Percentiles rank a stretch among this genome's conserved stretches.
phyloP scores from a whole-genome alignment of 1,140 invertebrate genomes.

The Ephestia elutella region DNA sequence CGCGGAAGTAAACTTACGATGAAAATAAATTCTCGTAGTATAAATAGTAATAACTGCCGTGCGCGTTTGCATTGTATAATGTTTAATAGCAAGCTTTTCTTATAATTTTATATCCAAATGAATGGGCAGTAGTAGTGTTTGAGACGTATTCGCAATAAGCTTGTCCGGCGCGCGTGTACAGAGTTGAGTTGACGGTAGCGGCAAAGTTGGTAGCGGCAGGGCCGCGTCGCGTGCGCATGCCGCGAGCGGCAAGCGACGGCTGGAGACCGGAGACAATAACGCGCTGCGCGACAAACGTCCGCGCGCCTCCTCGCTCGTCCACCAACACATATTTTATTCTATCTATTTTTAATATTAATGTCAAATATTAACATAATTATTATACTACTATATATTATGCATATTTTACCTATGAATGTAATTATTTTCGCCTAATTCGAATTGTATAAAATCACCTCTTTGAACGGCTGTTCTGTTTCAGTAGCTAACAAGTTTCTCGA shows the following conservation, averaged over 20 bases:
- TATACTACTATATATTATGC: conserved; percentile 70
- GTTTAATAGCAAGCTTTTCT: conserved; percentile 48
- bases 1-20: conserved; percentile 27
- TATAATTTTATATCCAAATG: conserved; percentile 27
- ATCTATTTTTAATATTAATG: conserved; percentile 74
- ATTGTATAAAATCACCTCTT: conserved; percentile 73
- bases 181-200: conserved; percentile 37
- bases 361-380: conserved; percentile 73
- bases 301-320: conserved; percentile 67
- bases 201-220: background rate
- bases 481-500: conserved; percentile 63
- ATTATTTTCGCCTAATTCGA: conserved; percentile 73
- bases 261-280: conserved; percentile 60
- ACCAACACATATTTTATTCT: conserved; percentile 73
- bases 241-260: conserved; percentile 14
- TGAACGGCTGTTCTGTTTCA: conserved; percentile 64
- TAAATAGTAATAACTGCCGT: conserved; percentile 20
- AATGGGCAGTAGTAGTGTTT: conserved; percentile 24
- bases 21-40: background rate
- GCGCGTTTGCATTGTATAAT: conserved; percentile 39
- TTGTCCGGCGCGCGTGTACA: conserved; percentile 39
- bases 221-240: conserved; percentile 12
- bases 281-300: conserved; percentile 41
- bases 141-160: conserved; percentile 35
- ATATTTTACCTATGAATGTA: conserved; percentile 74